Percentiles rank a stretch among this genome's conserved stretches.
Conservation (phyloP, 2,797 vertebrate species). For the Cichlasoma orientale region DNA sequence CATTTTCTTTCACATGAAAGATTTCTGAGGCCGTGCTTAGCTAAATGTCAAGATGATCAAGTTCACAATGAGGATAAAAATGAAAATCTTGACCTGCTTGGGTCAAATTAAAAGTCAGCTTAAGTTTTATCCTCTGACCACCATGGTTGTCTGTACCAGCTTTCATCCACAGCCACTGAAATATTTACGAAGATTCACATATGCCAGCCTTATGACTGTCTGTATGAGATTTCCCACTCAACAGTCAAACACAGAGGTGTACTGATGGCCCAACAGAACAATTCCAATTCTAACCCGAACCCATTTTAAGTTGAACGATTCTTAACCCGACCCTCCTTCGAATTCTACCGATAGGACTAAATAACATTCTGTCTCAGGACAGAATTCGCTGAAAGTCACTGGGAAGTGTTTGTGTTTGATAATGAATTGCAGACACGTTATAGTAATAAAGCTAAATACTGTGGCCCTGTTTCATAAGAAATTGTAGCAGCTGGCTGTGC, state of each 20-base stretch:
- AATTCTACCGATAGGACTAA: not conserved
- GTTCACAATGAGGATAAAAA: not conserved
- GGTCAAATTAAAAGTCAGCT: not conserved
- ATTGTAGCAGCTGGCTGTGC: not conserved
- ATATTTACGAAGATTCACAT: not conserved
- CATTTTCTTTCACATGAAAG: not conserved
- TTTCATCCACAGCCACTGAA: not conserved
- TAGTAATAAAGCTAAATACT: not conserved
- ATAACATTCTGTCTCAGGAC: not conserved
- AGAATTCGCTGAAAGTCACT: not conserved
- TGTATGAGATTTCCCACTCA: not conserved
- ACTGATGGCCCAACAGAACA: not conserved
- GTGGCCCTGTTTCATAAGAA: not conserved
- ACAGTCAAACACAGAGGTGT: not conserved
- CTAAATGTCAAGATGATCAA: not conserved
- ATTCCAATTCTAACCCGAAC: not conserved
- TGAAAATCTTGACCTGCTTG: not conserved
- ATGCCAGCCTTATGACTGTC: not conserved
- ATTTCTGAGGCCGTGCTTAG: not conserved
- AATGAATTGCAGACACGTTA: not conserved
- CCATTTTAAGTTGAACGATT: not conserved
- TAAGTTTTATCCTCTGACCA: not conserved
- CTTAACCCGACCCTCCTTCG: not conserved
- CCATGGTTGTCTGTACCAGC: not conserved
- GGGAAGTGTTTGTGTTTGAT: not conserved